Evolutionary conservation across 2,888 invertebrate genomes (phyloP).

Genomic region (Drosophila setosimentum): DNA sequence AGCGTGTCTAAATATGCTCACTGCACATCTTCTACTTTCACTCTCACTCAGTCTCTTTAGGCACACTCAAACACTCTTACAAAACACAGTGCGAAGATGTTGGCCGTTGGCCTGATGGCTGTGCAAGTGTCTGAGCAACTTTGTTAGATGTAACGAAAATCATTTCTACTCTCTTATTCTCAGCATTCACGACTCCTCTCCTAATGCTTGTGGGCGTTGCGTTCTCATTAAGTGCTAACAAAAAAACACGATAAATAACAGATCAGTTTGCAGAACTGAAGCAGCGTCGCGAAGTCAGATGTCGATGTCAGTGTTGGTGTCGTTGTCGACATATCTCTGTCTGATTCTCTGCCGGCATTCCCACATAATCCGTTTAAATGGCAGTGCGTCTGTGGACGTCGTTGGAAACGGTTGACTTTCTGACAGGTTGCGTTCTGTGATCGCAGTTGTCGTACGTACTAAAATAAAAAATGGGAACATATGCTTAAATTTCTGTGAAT

Average conservation of each 20-base stretch:
- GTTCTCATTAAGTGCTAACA: slow-evolving; percentile 4
- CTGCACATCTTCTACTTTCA: not conserved
- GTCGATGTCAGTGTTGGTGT: not conserved
- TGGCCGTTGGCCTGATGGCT: not conserved
- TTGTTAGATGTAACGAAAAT: not conserved
- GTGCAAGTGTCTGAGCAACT: not conserved
- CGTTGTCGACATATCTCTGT: not conserved
- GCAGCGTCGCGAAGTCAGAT: slow-evolving; percentile 2
- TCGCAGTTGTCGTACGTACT: slow-evolving; percentile 9
- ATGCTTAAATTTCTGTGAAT: not conserved
- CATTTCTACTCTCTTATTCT: not conserved
- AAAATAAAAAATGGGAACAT: not conserved
- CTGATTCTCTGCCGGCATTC: slow-evolving; percentile 8
- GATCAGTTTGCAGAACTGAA: slow-evolving; percentile 19
- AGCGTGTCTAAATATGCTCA: not conserved
- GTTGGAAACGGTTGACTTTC: slow-evolving; percentile 52
- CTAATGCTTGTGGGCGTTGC: not conserved
- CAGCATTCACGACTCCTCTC: not conserved
- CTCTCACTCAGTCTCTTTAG: not conserved
- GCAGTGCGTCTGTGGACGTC: slow-evolving; percentile 54
- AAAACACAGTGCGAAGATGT: not conserved
- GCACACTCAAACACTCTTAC: not conserved
- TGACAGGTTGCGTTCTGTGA: slow-evolving; percentile 17
- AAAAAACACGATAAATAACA: slow-evolving; percentile 14
- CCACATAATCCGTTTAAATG: not conserved